Base-by-base conservation (phyloP, 2,888 invertebrate species). In the Carterocephalus palaemon region DNA sequence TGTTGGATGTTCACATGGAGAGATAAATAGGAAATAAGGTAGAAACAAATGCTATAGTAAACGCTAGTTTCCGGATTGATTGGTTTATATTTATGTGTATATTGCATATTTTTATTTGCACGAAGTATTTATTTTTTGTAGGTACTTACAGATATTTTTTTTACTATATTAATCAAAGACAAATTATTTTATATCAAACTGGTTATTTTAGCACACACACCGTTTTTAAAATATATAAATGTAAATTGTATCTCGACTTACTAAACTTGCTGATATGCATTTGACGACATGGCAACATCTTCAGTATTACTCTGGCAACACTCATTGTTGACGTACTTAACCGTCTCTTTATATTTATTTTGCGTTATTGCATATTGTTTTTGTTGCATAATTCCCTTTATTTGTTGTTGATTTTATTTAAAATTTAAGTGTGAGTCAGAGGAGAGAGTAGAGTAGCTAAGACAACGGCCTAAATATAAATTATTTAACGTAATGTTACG, bases 381-480 rank as follows among this genome's bases (percentile, higher is more conserved):
- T 33, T 16, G 33, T 41, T 41, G 26, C 19, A 24, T 24, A 40
- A n/a, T 26, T 48, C 22, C 26, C 15, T 41, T 48, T 26, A 40
- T 47, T n/a, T 43, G 40, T 47, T 50, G 33, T 28, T 39, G 31
- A 37, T 24, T 26, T 41, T 43, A 28, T 40, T 47, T 34, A 40
- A 46, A 33, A 39, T 9, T 32, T 45, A 37, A 8, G 16, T 32
- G 19, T 24, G 4, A n/a, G n/a, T n/a, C n/a, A n/a, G n/a, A n/a
- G n/a, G 13, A 12, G 32, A 28, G 28, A 16, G 20, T 12, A 40
- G 29, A 8, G 17, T 12, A 12, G 2, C 6, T 31, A 12, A 33
- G 26, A 17, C 45, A 29, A 36, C 40, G 52, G 53, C 52, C 52
- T 53, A 52, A 49, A 28, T 23, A 41, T 49, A 49, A 53, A 49